Conservation (phyloP, 2,797 vertebrate genomes). For the Loriculus beryllinus region DNA sequence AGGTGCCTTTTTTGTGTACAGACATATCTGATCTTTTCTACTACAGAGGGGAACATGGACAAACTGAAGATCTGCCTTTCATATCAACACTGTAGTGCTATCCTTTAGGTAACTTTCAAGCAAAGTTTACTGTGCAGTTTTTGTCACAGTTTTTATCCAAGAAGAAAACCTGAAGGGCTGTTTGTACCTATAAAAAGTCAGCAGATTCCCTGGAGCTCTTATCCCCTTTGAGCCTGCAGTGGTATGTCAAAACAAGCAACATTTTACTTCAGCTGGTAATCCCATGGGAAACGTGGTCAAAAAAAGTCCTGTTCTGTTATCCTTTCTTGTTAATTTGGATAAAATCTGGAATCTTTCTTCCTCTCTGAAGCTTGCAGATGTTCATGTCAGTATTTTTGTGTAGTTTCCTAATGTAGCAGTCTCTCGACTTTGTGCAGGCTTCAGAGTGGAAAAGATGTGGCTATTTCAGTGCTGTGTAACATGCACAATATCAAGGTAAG, state of each 20-base stretch:
- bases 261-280: constrained; percentile 3
- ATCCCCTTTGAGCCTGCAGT: background rate
- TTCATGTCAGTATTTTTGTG: background rate
- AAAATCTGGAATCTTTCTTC: constrained; percentile 22
- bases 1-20: constrained; percentile 51
- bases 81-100: background rate
- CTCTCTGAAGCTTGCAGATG: constrained; percentile 26
- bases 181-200: constrained; percentile 6
- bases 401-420: background rate
- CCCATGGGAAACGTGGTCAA: constrained; percentile 20
- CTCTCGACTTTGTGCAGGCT: constrained; percentile 9
- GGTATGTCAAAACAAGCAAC: constrained; percentile 21
- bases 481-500: background rate
- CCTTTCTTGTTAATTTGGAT: constrained; percentile 33
- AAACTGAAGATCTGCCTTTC: constrained; percentile 1
- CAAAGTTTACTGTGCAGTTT: constrained; percentile 17
- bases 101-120: background rate
- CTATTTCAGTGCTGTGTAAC: background rate
- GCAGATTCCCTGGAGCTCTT: constrained; percentile 10
- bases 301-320: background rate
- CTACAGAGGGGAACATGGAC: background rate
- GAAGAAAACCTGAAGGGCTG: constrained; percentile 48
- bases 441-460: background rate
- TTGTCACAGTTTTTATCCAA: constrained; percentile 8
- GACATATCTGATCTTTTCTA: background rate